phyloP scores from a whole-genome alignment of 2,113 vertebrate species.

The Thoracochromis brauschi region DNA sequence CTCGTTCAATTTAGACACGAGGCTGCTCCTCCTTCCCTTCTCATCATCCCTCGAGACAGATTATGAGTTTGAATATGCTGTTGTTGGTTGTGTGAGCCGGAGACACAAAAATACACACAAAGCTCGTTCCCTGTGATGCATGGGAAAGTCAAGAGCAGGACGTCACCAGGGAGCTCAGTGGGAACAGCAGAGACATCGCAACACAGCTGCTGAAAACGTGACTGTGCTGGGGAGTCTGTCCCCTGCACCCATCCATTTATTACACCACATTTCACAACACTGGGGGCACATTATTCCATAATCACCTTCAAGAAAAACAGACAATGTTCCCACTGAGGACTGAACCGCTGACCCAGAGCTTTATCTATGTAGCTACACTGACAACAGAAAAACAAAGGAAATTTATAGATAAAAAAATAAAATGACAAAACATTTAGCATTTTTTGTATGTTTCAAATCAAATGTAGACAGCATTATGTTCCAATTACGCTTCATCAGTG shows the following conservation, averaged over 20 bases:
- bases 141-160: constrained; percentile 44
- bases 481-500: fast-evolving
- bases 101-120: background rate
- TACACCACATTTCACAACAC: background rate
- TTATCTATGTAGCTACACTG: background rate
- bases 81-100: background rate
- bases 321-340: background rate
- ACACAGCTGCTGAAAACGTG: background rate
- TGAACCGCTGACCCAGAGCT: background rate
- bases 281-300: background rate
- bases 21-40: background rate
- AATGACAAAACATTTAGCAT: background rate
- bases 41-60: background rate
- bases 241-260: background rate
- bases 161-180: constrained; percentile 2
- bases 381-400: background rate
- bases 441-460: background rate
- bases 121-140: background rate
- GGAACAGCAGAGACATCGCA: constrained; percentile 1
- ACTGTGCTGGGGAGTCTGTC: background rate
- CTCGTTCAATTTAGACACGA: background rate
- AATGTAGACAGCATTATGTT: background rate
- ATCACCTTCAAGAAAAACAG: background rate
- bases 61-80: background rate
- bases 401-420: background rate